These are phyloP conservation scores for Clepsis dumicolana DNA, from an alignment of 2,888 invertebrate genomes.

Conservation along the genomic window DNA sequence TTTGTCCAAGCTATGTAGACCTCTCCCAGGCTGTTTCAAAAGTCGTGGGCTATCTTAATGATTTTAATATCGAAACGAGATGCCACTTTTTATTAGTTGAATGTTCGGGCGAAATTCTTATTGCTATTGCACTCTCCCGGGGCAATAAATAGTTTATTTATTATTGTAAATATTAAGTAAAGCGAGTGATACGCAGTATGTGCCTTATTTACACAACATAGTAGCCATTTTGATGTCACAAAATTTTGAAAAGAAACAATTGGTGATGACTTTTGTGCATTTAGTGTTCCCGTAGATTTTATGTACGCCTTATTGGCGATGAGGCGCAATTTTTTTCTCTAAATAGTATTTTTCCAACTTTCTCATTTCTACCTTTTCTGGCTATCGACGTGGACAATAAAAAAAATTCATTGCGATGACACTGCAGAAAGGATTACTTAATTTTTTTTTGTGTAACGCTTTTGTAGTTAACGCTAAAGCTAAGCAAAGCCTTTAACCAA, in stretches of 20 bases:
- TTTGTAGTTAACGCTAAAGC: not conserved
- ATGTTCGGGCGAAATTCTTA: not conserved
- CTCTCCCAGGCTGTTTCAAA: not conserved
- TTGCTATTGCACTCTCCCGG: constrained; percentile 4
- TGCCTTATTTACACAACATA: constrained; percentile 62
- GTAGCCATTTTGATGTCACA: constrained; percentile 46
- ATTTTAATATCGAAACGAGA: not conserved
- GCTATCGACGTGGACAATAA: not conserved
- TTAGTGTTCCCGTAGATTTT: constrained; percentile 48
- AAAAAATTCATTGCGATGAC: not conserved
- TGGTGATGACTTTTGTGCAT: constrained; percentile 55
- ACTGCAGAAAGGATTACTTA: constrained; percentile 7
- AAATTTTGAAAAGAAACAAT: constrained; percentile 44
- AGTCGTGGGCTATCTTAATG: not conserved
- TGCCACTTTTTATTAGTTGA: not conserved
- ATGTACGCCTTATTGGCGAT: constrained; percentile 35
- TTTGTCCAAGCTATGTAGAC: not conserved
- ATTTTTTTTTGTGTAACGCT: not conserved
- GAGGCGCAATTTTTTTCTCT: constrained; percentile 18
- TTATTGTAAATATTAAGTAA: constrained; percentile 70
- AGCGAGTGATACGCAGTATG: constrained; percentile 71
- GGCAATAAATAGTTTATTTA: constrained; percentile 56
- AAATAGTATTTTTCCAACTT: not conserved
- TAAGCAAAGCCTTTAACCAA: not conserved
- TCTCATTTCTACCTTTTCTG: constrained; percentile 16